Evolutionary conservation across 2,113 vertebrate species (phyloP), one percentile per base, ranked within the genome.

Genomic region (Mustela nigripes): DNA sequence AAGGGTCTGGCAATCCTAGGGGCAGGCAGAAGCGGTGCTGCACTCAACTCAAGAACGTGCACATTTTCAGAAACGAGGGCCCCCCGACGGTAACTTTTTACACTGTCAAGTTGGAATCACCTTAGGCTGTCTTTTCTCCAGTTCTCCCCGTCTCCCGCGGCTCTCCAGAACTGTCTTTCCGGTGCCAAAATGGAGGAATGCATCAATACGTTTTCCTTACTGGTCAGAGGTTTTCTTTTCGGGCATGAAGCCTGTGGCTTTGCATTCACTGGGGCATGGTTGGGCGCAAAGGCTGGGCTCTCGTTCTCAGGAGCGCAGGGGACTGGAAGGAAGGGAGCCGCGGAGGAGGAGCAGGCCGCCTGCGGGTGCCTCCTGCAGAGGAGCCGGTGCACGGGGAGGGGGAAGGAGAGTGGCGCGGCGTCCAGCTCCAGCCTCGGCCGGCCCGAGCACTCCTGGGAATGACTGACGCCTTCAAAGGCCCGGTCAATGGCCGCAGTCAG

Each of bases 401-500:
- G 22, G 16, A 82, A n/a, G 50, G 91, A 8, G 7, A 48, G 83
- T 9, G 62, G 89, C 5, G 85, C 33, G 0, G 89, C 10, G 6
- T 92, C 93, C 50, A 11, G 48, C 78, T 95, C 98, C 50, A 7
- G 63, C 60, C 92, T 73, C 73, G 4, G 93, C n/a, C 39, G 58
- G 48, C 69, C 96, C 0, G 90, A 26, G 63, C 91, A 42, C 56
- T 98, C 95, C 95, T 50, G 95, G 80, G 92, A 90, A 28, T 58
- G 79, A 26, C 92, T 60, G 79, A 97, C 93, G 18, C 98, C 97
- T 69, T 97, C 98, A 69, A 97, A 93, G 48, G 98, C 98, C 31
- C 97, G 95, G 79, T 98, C 98, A 36, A 98, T 99, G 91, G 98
- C 98, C 8, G 97, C 98, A 0, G 97, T 89, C 78, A 98, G 98